Conservation (phyloP, 1,140 invertebrate genomes). For the Halictus rubicundus region DNA sequence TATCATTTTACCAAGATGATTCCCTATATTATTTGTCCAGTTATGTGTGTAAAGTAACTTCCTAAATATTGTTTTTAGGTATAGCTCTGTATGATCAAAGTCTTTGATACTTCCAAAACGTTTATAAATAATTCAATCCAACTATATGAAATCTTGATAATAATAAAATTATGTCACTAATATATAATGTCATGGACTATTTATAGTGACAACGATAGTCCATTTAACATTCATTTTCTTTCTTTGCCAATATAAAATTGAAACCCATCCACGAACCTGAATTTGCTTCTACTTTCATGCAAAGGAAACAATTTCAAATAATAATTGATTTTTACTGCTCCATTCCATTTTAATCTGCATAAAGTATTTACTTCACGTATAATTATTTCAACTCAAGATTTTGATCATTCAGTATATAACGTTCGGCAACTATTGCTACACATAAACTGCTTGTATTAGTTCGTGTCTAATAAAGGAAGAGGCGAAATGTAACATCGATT, state of each 20-base stretch:
- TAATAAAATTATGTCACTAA: background rate
- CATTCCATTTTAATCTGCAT: background rate
- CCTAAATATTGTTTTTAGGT: conserved; percentile 14
- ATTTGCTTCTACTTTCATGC: background rate
- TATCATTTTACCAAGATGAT: conserved; percentile 1
- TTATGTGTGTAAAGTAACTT: background rate
- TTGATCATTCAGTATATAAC: conserved; percentile 11
- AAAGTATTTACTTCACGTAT: background rate
- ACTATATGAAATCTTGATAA: background rate
- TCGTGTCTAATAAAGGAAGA: background rate
- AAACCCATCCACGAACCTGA: background rate
- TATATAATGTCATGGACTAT: background rate
- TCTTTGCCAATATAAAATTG: background rate
- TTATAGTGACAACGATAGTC: background rate
- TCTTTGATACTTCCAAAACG: conserved; percentile 4
- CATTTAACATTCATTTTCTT: background rate
- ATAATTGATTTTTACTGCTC: background rate
- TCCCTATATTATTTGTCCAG: background rate
- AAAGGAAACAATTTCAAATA: too few relatives aligned
- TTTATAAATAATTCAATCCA: background rate
- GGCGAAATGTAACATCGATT: background rate
- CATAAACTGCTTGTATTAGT: background rate
- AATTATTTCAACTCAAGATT: background rate
- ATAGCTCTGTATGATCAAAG: conserved; percentile 18
- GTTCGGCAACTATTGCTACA: background rate